These are phyloP conservation scores for Drosophila acutilabella DNA, from an alignment of 2,888 invertebrate genomes.

Conservation along the genomic window DNA sequence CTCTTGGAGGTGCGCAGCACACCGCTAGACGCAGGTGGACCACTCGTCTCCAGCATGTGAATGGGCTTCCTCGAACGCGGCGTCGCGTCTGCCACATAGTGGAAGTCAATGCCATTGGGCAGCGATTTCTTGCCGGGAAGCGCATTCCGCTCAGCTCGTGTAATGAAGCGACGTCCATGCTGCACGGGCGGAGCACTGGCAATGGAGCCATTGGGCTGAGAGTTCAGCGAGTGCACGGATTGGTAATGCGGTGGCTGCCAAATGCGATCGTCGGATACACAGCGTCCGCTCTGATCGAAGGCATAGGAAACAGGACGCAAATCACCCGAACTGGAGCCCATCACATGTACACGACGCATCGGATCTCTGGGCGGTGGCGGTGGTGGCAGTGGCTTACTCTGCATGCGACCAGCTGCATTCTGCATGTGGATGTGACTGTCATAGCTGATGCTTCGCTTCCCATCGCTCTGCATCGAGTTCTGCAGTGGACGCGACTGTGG, in stretches of 20 bases:
- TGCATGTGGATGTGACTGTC: conserved; percentile 84
- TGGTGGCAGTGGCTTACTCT: conserved; percentile 87
- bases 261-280: conserved; percentile 85
- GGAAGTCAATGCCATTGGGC: conserved; percentile 86
- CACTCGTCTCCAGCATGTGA: conserved; percentile 86
- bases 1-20: conserved; percentile 82
- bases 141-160: conserved; percentile 81
- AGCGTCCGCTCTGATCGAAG: conserved; percentile 85
- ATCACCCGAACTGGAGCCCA: conserved; percentile 75
- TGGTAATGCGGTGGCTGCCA: conserved; percentile 84
- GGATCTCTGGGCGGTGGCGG: conserved; percentile 93
- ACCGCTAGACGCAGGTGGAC: conserved; percentile 68
- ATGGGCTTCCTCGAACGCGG: conserved; percentile 91
- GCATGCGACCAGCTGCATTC: conserved; percentile 70
- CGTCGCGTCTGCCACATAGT: conserved; percentile 90
- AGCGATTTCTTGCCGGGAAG: conserved; percentile 80
- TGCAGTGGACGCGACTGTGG: conserved; percentile 75
- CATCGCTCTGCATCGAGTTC: conserved; percentile 77
- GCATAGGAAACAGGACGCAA: conserved; percentile 86
- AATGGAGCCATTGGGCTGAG: conserved; percentile 67
- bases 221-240: conserved; percentile 81
- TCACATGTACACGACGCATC: conserved; percentile 86
- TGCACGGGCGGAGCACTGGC: conserved; percentile 56
- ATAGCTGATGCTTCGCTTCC: conserved; percentile 84
- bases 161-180: conserved; percentile 78